Conservation (phyloP, 2,113 vertebrate genomes). For the Lamprologus sp. region DNA sequence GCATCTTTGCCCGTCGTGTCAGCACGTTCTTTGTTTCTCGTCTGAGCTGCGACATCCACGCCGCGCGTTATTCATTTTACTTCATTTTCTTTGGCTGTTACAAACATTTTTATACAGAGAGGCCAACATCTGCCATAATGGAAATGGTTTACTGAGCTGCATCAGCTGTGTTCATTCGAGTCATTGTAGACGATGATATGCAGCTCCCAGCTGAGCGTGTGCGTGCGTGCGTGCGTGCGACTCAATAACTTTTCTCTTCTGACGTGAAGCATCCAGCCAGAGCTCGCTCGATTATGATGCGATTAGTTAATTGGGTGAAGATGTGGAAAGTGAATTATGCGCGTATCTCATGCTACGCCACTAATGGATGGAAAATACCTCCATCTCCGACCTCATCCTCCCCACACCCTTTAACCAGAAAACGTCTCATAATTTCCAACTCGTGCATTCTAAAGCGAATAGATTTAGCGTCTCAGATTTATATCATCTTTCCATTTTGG, state of each 20-base stretch:
- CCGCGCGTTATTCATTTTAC: not conserved
- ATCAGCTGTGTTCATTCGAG: not conserved
- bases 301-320: conserved; percentile 67
- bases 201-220: not conserved
- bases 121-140: not conserved
- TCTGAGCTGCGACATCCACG: not conserved
- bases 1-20: not conserved
- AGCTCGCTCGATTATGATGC: conserved; percentile 45
- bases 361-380: conserved; percentile 70
- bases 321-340: conserved; percentile 64
- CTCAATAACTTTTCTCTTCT: conserved; percentile 7
- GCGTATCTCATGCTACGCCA: conserved; percentile 55
- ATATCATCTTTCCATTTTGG: conserved; percentile 67
- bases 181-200: not conserved
- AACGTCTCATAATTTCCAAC: conserved; percentile 51
- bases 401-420: conserved; percentile 49
- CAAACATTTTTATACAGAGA: not conserved
- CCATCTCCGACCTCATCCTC: conserved; percentile 44
- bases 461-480: conserved; percentile 62
- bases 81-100: not conserved
- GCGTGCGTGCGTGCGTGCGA: not conserved
- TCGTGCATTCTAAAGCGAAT: conserved; percentile 45
- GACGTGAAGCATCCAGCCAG: conserved; percentile 33
- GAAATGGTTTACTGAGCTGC: not conserved
- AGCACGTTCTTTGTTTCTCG: not conserved